phyloP scores from a whole-genome alignment of 1,140 invertebrate species.

The Cardiocondyla obscurior region DNA sequence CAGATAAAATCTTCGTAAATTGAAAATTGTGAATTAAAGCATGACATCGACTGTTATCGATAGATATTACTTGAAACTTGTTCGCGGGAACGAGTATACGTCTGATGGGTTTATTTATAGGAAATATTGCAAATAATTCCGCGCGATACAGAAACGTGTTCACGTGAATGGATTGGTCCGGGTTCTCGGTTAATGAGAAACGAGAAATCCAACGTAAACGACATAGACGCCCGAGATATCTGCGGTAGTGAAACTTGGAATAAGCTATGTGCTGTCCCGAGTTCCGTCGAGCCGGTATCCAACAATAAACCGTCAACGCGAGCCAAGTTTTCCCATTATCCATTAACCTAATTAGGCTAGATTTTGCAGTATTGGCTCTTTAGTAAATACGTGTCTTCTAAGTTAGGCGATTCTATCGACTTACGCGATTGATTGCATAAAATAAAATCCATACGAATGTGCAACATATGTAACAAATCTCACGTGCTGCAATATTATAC shows the following conservation, averaged over 20 bases:
- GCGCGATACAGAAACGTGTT: slow-evolving; percentile 1
- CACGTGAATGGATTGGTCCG: slow-evolving; percentile 8
- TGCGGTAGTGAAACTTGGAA: slow-evolving; percentile 61
- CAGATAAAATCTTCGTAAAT: background rate
- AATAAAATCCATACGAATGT: background rate
- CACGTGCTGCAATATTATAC: too few species aligned
- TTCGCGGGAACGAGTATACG: slow-evolving; percentile 21
- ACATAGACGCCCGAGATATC: slow-evolving; percentile 46
- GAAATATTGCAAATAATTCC: slow-evolving; percentile 66
- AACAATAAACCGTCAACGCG: slow-evolving; percentile 80
- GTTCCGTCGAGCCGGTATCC: slow-evolving; percentile 69
- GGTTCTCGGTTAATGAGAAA: slow-evolving; percentile 71
- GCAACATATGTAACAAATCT: background rate
- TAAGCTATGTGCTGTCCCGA: slow-evolving; percentile 73
- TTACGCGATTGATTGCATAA: background rate
- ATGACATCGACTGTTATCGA: slow-evolving; percentile 67
- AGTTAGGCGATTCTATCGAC: slow-evolving; percentile 58
- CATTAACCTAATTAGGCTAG: slow-evolving; percentile 81
- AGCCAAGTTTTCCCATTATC: slow-evolving; percentile 80
- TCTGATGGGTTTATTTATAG: slow-evolving; percentile 51
- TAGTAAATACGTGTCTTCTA: slow-evolving; percentile 54
- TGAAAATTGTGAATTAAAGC: slow-evolving; percentile 31
- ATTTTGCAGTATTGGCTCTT: slow-evolving; percentile 77
- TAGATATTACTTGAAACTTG: slow-evolving; percentile 36
- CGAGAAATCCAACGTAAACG: slow-evolving; percentile 57